phyloP scores from a whole-genome alignment of 1,140 invertebrate species.

The Drosophila pallidifrons region DNA sequence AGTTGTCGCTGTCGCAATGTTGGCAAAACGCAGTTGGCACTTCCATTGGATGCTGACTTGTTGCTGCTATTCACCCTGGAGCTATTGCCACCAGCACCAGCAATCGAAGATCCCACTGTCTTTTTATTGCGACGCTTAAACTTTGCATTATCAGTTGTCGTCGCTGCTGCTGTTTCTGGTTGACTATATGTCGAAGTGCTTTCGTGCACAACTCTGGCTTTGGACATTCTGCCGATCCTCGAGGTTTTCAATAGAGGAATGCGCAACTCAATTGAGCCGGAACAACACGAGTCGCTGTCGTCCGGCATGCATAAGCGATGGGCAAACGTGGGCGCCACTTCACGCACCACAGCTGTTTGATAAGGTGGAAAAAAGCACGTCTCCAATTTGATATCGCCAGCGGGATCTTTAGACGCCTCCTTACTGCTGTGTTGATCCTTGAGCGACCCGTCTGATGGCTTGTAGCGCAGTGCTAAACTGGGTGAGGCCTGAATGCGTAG shows the following conservation, averaged over 20 bases:
- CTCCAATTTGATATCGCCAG: slow-evolving; percentile 53
- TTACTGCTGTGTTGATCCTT: slow-evolving; percentile 52
- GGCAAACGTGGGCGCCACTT: slow-evolving; percentile 63
- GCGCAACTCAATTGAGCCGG: slow-evolving; percentile 39
- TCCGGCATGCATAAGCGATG: slow-evolving; percentile 35
- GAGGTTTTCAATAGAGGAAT: slow-evolving; percentile 31
- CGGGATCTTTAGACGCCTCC: slow-evolving; percentile 22
- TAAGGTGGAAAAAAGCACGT: slow-evolving; percentile 58
- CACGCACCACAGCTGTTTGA: slow-evolving; percentile 66
- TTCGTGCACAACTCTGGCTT: neutral
- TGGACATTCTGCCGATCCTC: neutral
- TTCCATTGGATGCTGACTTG: slow-evolving; percentile 36
- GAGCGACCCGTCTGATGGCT: slow-evolving; percentile 65
- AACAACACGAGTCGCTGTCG: slow-evolving; percentile 59
- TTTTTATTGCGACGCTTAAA: slow-evolving; percentile 34
- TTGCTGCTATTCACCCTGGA: slow-evolving; percentile 10
- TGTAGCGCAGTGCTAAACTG: slow-evolving; percentile 55
- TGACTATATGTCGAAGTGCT: neutral
- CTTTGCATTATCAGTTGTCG: neutral
- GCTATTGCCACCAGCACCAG: slow-evolving; percentile 5
- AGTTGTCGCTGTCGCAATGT: slow-evolving; percentile 68
- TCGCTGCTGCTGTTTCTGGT: too few species aligned
- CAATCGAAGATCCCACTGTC: slow-evolving; percentile 9
- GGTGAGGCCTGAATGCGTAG: slow-evolving; percentile 28
- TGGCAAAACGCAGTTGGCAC: slow-evolving; percentile 26